Conservation (phyloP, 2,113 vertebrate genomes). For the Sceloporus undulatus region DNA sequence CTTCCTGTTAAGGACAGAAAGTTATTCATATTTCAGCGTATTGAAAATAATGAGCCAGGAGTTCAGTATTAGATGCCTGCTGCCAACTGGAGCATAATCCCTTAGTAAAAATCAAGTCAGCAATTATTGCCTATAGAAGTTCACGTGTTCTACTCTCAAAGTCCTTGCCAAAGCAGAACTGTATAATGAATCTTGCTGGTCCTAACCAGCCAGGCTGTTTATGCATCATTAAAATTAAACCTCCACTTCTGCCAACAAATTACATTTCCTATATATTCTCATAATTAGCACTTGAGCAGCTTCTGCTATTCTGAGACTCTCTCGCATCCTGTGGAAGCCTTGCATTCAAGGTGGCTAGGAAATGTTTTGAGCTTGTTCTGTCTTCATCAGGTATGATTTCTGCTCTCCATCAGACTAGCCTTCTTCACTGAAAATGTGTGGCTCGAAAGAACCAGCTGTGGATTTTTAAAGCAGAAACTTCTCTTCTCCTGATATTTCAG, state of each 20-base stretch:
- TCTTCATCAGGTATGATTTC: constrained; percentile 22
- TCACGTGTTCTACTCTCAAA: constrained; percentile 26
- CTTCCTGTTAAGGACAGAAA: neutral
- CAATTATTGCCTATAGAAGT: constrained; percentile 32
- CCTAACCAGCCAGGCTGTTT: constrained; percentile 36
- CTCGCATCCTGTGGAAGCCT: constrained; percentile 16
- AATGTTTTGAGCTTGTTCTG: constrained; percentile 4
- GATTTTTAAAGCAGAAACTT: neutral
- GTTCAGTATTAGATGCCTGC: neutral
- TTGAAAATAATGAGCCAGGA: neutral
- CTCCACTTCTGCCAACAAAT: constrained; percentile 41
- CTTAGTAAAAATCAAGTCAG: constrained; percentile 54
- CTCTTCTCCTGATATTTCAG: too few relatives aligned
- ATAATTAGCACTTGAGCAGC: constrained; percentile 47
- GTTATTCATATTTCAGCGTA: neutral
- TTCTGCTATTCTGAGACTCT: constrained; percentile 36
- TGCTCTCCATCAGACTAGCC: constrained; percentile 10
- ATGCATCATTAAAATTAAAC: constrained; percentile 61
- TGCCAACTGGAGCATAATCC: constrained; percentile 18
- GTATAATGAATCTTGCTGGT: constrained; percentile 42
- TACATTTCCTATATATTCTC: constrained; percentile 37
- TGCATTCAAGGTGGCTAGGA: constrained; percentile 36
- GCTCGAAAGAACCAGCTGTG: constrained; percentile 2
- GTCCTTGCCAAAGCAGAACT: constrained; percentile 35
- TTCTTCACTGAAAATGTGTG: constrained; percentile 23